These are phyloP conservation scores for Anguilla pacifica DNA, from an alignment of 2,797 vertebrate species.

Conservation along the genomic window DNA sequence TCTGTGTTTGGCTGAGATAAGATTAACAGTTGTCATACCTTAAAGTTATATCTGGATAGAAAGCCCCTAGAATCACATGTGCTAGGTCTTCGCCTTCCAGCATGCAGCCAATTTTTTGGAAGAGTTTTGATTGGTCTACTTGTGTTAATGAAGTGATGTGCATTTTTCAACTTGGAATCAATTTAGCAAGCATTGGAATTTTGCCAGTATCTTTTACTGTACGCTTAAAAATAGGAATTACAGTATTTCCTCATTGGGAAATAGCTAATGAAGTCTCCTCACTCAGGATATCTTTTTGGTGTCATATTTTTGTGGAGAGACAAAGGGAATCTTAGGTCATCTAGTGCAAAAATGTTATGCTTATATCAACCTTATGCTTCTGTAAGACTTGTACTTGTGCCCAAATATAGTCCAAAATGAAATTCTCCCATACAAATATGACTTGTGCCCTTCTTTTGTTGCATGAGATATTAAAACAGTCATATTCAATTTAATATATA, in stretches of 20 bases:
- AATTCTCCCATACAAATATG: neutral
- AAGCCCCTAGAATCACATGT: slow-evolving; percentile 5
- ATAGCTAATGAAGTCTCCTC: neutral
- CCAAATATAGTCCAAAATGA: neutral
- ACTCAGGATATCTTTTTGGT: neutral
- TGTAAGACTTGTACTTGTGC: neutral
- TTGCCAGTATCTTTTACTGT: neutral
- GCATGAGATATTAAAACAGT: too few species aligned
- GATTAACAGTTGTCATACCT: slow-evolving; percentile 15
- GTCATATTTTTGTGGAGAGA: neutral
- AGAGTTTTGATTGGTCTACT: neutral
- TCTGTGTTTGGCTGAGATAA: neutral
- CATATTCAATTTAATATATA: too few species aligned
- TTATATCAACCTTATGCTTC: neutral
- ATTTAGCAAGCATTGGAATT: neutral
- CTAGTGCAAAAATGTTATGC: too few species aligned
- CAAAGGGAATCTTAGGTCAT: neutral
- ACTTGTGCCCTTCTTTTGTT: too few species aligned
- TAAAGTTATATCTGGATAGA: neutral
- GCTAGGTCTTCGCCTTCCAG: slow-evolving; percentile 6
- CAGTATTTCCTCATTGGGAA: neutral
- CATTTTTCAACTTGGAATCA: neutral
- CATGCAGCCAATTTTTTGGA: slow-evolving; percentile 4
- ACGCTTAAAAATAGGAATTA: neutral
- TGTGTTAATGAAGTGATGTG: neutral